A percentile compares a stretch with the other conserved stretches of the same genome.
Conservation (phyloP, 2,888 invertebrate genomes). For the Tanypteryx hageni region DNA sequence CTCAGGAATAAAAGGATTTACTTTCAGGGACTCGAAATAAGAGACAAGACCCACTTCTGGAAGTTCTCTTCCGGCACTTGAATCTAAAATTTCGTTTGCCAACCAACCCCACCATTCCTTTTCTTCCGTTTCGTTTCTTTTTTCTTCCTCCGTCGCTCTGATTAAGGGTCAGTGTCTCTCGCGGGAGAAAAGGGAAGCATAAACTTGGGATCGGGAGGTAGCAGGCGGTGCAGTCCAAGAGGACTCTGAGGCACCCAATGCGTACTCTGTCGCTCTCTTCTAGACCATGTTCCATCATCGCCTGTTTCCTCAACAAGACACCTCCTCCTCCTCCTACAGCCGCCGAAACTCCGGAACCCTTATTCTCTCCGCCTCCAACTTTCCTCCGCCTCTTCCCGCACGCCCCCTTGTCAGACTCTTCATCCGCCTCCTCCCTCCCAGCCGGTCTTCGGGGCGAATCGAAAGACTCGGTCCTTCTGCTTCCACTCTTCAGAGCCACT, state of each 20-base stretch:
- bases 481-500: too few relatives aligned
- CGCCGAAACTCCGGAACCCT: constrained; percentile 24
- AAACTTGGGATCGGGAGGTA: not conserved
- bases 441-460: not conserved
- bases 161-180: constrained; percentile 20
- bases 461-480: constrained; percentile 1
- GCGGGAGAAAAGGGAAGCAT: not conserved
- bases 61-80: not conserved
- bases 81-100: constrained; percentile 12
- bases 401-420: not conserved
- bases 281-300: constrained; percentile 8
- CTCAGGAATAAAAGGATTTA: not conserved
- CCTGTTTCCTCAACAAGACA: constrained; percentile 20
- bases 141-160: not conserved
- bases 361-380: not conserved
- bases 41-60: not conserved
- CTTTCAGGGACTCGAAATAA: not conserved
- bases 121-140: not conserved
- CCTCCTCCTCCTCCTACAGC: not conserved
- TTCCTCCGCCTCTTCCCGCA: not conserved
- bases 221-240: not conserved
- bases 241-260: not conserved
- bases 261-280: not conserved
- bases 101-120: not conserved
- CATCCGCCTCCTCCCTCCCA: not conserved